Base-by-base conservation (phyloP, 2,888 invertebrate genomes). In the Notodonta dromedarius region DNA sequence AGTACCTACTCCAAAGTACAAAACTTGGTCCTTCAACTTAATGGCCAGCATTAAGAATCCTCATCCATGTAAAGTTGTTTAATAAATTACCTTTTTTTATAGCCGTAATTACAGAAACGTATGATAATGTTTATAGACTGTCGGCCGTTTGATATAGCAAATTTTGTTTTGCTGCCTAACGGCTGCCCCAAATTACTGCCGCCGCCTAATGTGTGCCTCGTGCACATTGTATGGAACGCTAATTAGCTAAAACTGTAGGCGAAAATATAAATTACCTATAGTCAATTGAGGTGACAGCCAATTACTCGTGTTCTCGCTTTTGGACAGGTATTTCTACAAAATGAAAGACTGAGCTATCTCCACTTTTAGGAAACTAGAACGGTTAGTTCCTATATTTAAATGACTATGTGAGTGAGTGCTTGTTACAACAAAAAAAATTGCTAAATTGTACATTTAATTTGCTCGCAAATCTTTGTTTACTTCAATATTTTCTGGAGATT, bases 151-250 rank as follows among this genome's bases (percentile, higher is more conserved):
- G 51, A 68, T 65, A 67, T 42, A 65, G 63, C 69, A 60, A 71
- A 69, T 71, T 66, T 65, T 53, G 40, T 61, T 60, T 63, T 48
- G 44, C 65, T 67, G 55, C 57, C 59, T 70, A 70, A 73, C 70
- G 69, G 70, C 64, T 67, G 70, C 66, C 65, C 70, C 70, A 71
- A 74, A 71, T 78, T 62, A 61, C 57, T 59, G 62, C 57, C 61
- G 65, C 57, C 60, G 44, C 66, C 61, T 67, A 60, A 51, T 62
- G 62, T 60, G 48, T 58, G 50, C 61, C 52, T 65, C 60, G 66
- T 60, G 63, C 61, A 65, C 59, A 60, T 39, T 58, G 67, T 64
- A 42, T 51, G 59, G 56, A 67, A 53, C 63, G 62, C 60, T 69
- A 73, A 73, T 73, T 73, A 73, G 54, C 40, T 51, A 66, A 58